These are phyloP conservation scores for Protomyctophum bolini DNA, from an alignment of 2,113 vertebrate species.

Conservation along the genomic window DNA sequence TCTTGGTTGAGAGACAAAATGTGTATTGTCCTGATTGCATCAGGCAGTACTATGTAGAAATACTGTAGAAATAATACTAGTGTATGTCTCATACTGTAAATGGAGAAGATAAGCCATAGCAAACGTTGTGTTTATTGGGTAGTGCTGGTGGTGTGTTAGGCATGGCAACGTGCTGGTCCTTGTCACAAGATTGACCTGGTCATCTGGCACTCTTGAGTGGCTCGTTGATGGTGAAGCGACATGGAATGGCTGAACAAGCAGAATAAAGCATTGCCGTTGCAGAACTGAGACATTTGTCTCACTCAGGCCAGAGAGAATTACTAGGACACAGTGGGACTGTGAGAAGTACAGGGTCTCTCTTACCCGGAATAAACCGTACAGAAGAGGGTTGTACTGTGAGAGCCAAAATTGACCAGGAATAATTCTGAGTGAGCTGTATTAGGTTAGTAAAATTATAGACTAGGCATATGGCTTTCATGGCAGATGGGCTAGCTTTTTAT, in stretches of 20 bases:
- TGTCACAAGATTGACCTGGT: constrained; percentile 62
- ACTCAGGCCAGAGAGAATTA: constrained; percentile 14
- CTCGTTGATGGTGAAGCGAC: constrained; percentile 30
- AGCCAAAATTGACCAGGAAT: no score
- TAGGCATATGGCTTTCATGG: constrained; percentile 67
- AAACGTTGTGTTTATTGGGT: neutral
- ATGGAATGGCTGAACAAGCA: constrained; percentile 47
- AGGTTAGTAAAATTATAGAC: no score
- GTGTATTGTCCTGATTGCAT: neutral
- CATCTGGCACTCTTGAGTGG: constrained; percentile 34
- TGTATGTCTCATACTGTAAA: constrained; percentile 12
- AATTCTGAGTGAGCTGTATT: no score
- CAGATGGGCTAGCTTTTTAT: constrained; percentile 53
- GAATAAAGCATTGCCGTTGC: constrained; percentile 32
- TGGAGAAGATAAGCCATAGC: neutral
- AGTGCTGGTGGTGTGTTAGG: constrained; percentile 19
- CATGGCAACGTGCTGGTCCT: constrained; percentile 22
- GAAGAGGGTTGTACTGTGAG: neutral
- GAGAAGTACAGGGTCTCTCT: constrained; percentile 6
- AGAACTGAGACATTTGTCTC: constrained; percentile 9
- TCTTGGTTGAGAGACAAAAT: neutral
- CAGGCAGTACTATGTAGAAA: constrained; percentile 7
- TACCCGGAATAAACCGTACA: neutral
- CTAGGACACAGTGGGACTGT: neutral
- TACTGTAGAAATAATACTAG: no score